Evolutionary conservation across 30 jellyfish, hydroid and myxozoan species (phyloP).

Genomic region (Clytia hemisphaerica): DNA sequence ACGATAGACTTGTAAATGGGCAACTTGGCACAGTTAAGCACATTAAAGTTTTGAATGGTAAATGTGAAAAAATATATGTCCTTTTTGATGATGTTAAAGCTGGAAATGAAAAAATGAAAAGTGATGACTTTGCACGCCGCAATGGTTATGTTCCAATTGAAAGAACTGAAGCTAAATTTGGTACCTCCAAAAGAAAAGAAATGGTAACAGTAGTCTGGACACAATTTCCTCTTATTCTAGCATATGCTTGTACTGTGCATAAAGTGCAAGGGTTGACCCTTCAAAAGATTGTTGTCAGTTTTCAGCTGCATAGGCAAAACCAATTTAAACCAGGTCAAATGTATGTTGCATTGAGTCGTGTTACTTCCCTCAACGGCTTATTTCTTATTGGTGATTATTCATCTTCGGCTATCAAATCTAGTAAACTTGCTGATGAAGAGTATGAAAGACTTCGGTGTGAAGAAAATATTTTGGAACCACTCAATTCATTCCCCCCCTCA

Average conservation of each 20-base stretch:
- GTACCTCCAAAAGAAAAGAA: no score
- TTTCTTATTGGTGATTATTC: conserved; percentile 1
- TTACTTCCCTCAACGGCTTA: conserved; percentile 2
- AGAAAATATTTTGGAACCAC: no score
- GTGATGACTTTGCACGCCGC: background rate
- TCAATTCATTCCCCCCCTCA: no score
- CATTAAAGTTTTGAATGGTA: background rate
- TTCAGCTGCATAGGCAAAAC: background rate
- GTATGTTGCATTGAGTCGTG: conserved; percentile 15
- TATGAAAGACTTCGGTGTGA: conserved; percentile 6
- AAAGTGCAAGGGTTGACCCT: conserved; percentile 6
- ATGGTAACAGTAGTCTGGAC: background rate
- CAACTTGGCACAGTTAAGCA: conserved; percentile 6
- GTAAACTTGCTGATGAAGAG: background rate
- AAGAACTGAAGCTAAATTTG: no score
- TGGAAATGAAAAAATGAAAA: background rate
- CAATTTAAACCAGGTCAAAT: background rate
- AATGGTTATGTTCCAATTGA: background rate
- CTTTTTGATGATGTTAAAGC: conserved; percentile 1
- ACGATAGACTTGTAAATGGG: conserved; percentile 21
- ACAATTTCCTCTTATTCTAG: conserved; percentile 8
- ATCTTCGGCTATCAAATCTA: background rate
- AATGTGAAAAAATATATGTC: background rate
- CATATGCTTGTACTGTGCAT: conserved; percentile 8
- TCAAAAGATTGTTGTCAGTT: background rate